Conservation (phyloP, 2,888 invertebrate species). For the Leucophenga montana region DNA sequence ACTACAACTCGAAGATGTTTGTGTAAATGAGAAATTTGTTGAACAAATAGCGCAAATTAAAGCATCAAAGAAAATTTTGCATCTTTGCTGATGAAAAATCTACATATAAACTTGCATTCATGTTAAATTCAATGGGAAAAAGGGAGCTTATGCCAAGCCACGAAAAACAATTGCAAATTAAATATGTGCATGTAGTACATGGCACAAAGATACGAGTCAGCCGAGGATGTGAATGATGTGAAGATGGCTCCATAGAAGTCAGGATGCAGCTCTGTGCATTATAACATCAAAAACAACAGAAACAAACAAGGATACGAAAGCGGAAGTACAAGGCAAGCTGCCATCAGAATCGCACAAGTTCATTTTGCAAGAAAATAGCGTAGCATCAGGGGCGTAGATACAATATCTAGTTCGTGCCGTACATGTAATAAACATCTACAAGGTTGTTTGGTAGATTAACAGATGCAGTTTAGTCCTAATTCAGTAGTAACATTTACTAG, state of each 20-base stretch:
- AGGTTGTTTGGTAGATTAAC: no score
- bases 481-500: no score
- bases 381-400: no score
- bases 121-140: not conserved
- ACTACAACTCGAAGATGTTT: conserved; percentile 36
- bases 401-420: no score
- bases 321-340: conserved; percentile 18
- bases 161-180: conserved; percentile 59
- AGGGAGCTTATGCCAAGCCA: not conserved
- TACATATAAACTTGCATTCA: conserved; percentile 1
- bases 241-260: conserved; percentile 37
- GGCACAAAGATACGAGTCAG: not conserved
- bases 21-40: conserved; percentile 65
- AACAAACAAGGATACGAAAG: conserved; percentile 7
- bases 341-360: conserved; percentile 12
- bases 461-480: no score
- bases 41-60: conserved; percentile 50
- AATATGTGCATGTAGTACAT: conserved; percentile 56
- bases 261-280: conserved; percentile 31
- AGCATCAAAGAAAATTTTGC: conserved; percentile 15
- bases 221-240: not conserved
- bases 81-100: conserved; percentile 1
- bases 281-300: conserved; percentile 37
- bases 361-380: not conserved
- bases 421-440: no score